Percentiles rank a stretch among this genome's conserved stretches.
phyloP scores from a whole-genome alignment of 2,888 invertebrate species.

The Xestia c-nigrum region DNA sequence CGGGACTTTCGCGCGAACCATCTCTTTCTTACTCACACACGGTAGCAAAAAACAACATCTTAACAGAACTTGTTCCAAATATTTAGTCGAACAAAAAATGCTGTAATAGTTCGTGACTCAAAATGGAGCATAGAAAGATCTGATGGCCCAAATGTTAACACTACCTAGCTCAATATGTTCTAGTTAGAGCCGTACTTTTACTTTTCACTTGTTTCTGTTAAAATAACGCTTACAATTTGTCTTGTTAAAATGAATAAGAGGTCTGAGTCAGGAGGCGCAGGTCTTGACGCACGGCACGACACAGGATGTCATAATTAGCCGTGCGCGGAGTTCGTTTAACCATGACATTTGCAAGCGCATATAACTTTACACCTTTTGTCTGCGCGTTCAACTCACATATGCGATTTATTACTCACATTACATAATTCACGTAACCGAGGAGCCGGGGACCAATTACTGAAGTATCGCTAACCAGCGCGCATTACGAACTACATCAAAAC shows the following conservation, averaged over 20 bases:
- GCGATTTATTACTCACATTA: conserved; percentile 51
- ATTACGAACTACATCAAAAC: conserved; percentile 33
- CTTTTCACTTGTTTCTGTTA: conserved; percentile 44
- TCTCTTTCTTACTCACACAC: conserved; percentile 57
- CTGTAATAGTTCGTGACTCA: conserved; percentile 57
- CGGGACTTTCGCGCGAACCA: conserved; percentile 72
- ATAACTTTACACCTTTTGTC: conserved; percentile 57
- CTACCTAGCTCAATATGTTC: conserved; percentile 46
- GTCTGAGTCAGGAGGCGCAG: conserved; percentile 15
- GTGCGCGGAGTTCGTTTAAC: conserved; percentile 56
- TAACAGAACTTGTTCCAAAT: conserved; percentile 62
- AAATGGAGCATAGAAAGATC: conserved; percentile 44
- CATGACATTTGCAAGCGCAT: conserved; percentile 64
- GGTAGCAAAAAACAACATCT: conserved; percentile 64
- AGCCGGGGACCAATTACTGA: conserved; percentile 49
- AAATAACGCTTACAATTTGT: conserved; percentile 24
- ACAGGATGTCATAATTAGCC: conserved; percentile 59
- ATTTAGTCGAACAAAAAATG: conserved; percentile 62
- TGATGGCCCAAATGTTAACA: conserved; percentile 34
- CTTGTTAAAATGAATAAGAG: conserved; percentile 3
- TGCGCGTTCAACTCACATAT: conserved; percentile 32
- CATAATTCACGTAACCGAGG: conserved; percentile 60
- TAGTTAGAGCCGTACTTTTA: conserved; percentile 59
- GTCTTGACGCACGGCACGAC: conserved; percentile 34
- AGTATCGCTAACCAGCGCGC: conserved; percentile 48